Base-by-base conservation (phyloP, 2,888 invertebrate species). In the Lymantria dispar region DNA sequence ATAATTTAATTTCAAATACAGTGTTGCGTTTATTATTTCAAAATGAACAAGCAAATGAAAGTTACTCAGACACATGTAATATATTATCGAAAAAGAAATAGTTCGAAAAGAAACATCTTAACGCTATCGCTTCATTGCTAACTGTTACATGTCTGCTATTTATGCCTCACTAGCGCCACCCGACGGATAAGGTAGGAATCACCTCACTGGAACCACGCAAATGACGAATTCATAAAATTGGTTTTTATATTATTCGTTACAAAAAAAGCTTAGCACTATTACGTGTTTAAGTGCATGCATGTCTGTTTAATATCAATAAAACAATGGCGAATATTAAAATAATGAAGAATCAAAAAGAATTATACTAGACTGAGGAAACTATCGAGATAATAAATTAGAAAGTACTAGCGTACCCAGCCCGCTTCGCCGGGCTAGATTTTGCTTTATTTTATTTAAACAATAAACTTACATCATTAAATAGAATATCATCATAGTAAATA, bases 31-130 rank as follows among this genome's bases (percentile, higher is more conserved):
- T 33, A 33, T 33, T 7, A 33, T 33, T 33, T 33, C 8, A 33
- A 33, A 33, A 33, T 33, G 8, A 33, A 33, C 10, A 7, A 33
- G 2, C 3, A 10, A 33, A 33, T 33, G 5, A 33, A 33, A 33
- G 33, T 33, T 7, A 10, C 2, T 22, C 2, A 22, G 22, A 22
- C 22, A 10, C 33, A 10, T 33, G 33, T 10, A 33, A 7, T 33
- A 10, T 33, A 7, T 10, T 1, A 10, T 33, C 12, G 50, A 40
- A 12, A 15, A 44, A 29, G 2, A 5, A 22, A 22, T 22, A 22
- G 0, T 13, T 60, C 71, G 72, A 75, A 56, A 43, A 71, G 82
- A 80, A 78, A 73, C 70, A 74, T 77, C 72, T 80, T 76, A 22
- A 22, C 65, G 48, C 52, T 70, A 65, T 50, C 54, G 82, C 82